These are phyloP conservation scores for Craseonycteris thonglongyai DNA, from an alignment of 2,113 vertebrate species.

Conservation along the genomic window DNA sequence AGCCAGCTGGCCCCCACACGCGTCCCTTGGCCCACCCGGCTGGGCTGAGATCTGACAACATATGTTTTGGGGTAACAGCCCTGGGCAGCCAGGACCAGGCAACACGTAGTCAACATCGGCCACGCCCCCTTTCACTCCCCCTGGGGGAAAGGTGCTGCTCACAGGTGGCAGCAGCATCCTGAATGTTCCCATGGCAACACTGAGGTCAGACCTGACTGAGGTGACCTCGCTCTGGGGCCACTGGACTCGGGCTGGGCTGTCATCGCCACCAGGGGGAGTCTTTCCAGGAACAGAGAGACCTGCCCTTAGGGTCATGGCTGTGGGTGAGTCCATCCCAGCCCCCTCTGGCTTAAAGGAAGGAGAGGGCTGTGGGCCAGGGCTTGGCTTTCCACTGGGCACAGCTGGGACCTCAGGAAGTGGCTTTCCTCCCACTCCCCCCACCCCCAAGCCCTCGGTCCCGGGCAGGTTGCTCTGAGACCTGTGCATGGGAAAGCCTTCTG, in stretches of 20 bases:
- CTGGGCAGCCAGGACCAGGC: not conserved
- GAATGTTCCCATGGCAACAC: not conserved
- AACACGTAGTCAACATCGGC: not conserved
- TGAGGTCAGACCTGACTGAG: not conserved
- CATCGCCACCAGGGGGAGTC: not conserved
- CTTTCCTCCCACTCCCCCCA: not conserved
- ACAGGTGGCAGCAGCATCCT: not conserved
- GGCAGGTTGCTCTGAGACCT: not conserved
- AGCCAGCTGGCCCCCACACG: not conserved
- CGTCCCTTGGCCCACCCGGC: not conserved
- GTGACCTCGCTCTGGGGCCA: not conserved
- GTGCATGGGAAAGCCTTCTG: accelerated
- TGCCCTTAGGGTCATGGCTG: not conserved
- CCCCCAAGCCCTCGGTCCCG: accelerated
- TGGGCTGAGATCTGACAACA: not conserved
- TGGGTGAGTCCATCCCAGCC: not conserved
- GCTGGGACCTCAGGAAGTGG: not conserved
- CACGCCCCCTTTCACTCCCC: not conserved
- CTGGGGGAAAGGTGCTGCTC: not conserved
- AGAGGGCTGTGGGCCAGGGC: not conserved
- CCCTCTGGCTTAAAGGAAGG: not conserved
- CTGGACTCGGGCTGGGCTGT: not conserved
- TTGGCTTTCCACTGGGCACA: not conserved
- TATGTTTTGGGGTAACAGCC: not conserved
- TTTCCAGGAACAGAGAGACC: not conserved